phyloP scores from a whole-genome alignment of 2,888 invertebrate genomes.

The Halocaridina rubra region DNA sequence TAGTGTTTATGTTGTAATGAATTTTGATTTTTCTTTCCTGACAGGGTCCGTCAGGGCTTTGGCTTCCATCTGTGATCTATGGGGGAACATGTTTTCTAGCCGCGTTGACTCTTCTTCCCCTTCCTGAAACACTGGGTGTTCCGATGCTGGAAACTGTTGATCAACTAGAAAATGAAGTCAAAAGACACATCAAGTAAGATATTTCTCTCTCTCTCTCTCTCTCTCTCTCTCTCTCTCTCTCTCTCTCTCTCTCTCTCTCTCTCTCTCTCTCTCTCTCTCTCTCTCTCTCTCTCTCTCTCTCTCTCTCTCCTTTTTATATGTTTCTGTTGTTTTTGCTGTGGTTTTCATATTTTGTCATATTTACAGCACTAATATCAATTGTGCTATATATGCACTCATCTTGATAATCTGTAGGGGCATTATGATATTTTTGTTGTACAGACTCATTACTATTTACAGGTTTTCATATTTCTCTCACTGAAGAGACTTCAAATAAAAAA shows the following conservation, averaged over 20 bases:
- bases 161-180: not conserved
- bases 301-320: not conserved
- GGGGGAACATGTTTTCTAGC: not conserved
- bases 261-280: too few species aligned
- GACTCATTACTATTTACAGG: not conserved
- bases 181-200: too few species aligned
- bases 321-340: not conserved
- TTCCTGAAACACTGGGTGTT: not conserved
- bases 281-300: not conserved
- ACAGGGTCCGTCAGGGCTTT: not conserved
- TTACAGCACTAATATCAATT: not conserved
- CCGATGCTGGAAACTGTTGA: not conserved
- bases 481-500: not conserved
- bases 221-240: not conserved
- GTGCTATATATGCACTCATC: not conserved
- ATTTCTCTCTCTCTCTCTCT: too few species aligned
- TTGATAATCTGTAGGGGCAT: not conserved
- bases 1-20: too few species aligned
- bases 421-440: not conserved
- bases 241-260: not conserved
- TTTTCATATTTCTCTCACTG: not conserved
- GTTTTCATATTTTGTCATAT: not conserved
- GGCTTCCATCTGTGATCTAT: not conserved
- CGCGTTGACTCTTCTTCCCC: not conserved
- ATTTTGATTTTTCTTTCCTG: too few species aligned